Percentiles rank a stretch among this genome's conserved stretches.
Conservation (phyloP, 1,140 invertebrate species). For the Colletes latitarsis region DNA sequence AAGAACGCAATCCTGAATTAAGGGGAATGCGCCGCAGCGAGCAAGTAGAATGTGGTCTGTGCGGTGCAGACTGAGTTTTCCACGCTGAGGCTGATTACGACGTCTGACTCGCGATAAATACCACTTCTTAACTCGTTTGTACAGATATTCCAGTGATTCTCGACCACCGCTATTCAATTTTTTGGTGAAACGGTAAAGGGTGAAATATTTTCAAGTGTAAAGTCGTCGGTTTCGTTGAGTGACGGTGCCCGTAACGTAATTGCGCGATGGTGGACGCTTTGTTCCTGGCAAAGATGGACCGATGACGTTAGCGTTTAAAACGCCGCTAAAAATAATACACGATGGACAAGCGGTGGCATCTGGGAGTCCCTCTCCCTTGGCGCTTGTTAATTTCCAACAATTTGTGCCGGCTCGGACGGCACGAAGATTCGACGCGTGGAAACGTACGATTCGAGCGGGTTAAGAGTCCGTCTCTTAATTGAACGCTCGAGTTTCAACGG, state of each 20-base stretch:
- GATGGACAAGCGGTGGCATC: slow-evolving; percentile 23
- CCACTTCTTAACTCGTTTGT: too few species aligned
- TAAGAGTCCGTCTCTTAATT: slow-evolving; percentile 68
- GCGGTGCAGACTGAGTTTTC: too few species aligned
- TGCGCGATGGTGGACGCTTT: neutral
- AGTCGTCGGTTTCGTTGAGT: neutral
- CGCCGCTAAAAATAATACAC: slow-evolving; percentile 45
- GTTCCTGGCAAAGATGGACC: neutral
- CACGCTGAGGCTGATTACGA: too few species aligned
- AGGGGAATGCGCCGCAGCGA: too few species aligned
- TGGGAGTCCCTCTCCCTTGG: slow-evolving; percentile 12
- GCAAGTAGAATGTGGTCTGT: too few species aligned
- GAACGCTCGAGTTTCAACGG: slow-evolving; percentile 66
- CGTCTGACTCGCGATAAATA: too few species aligned
- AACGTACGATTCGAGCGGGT: slow-evolving; percentile 54
- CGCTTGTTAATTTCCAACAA: slow-evolving; percentile 55
- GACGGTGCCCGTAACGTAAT: neutral
- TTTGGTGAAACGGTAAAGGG: too few species aligned
- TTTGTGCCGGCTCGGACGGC: slow-evolving; percentile 33
- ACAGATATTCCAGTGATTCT: too few species aligned
- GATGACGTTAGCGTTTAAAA: slow-evolving; percentile 42
- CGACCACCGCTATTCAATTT: too few species aligned
- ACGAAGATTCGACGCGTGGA: slow-evolving; percentile 55
- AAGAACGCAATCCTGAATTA: too few species aligned
- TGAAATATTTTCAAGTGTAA: too few species aligned